phyloP scores from a whole-genome alignment of 2,797 vertebrate species.

The Hybognathus amarus region DNA sequence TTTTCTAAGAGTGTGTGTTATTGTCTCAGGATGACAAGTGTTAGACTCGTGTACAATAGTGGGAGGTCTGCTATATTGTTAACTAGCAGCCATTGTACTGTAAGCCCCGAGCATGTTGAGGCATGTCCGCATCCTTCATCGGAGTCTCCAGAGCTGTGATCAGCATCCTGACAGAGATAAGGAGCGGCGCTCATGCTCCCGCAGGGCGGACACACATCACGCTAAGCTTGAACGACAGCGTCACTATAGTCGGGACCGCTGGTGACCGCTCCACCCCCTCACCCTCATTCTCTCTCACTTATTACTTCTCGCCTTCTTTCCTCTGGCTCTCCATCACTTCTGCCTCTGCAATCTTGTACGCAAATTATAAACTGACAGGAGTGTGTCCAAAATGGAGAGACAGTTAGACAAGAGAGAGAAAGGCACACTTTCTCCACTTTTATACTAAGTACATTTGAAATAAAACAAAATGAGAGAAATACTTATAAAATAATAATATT shows the following conservation, averaged over 20 bases:
- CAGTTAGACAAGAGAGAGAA: neutral
- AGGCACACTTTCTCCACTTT: neutral
- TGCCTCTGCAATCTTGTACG: conserved; percentile 22
- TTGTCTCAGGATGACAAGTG: neutral
- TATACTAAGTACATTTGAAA: neutral
- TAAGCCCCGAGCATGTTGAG: conserved; percentile 36
- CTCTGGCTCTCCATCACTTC: conserved; percentile 17
- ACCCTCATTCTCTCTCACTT: conserved; percentile 13
- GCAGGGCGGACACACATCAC: conserved; percentile 51
- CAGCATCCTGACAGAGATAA: conserved; percentile 50
- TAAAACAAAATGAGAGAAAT: neutral
- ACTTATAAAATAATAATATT: too few species aligned
- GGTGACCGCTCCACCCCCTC: neutral
- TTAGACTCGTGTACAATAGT: neutral
- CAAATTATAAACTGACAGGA: conserved; percentile 36
- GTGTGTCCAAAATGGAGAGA: neutral
- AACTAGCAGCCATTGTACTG: conserved; percentile 28
- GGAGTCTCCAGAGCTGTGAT: conserved; percentile 47
- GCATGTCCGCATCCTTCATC: conserved; percentile 42
- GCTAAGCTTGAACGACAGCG: conserved; percentile 54
- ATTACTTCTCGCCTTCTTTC: conserved; percentile 19
- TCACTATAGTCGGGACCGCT: conserved; percentile 1
- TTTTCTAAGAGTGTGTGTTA: too few species aligned
- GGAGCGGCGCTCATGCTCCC: conserved; percentile 32
- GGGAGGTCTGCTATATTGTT: neutral